phyloP scores from a whole-genome alignment of 1,140 invertebrate species.

The Cydia fagiglandana region DNA sequence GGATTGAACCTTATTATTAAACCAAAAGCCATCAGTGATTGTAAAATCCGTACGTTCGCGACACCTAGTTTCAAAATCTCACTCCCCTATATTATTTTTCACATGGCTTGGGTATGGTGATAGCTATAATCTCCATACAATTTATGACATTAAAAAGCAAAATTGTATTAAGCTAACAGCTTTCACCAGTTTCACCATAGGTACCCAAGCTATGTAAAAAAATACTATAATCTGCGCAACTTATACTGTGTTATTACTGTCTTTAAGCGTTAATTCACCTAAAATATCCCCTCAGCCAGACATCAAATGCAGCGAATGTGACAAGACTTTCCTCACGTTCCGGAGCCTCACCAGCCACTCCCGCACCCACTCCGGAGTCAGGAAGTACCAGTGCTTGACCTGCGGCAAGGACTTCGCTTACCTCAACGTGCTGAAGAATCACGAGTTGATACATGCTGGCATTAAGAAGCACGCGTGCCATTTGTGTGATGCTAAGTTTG shows the following conservation, averaged over 20 bases:
- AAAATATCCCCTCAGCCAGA: constrained; percentile 58
- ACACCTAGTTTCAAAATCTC: too few relatives aligned
- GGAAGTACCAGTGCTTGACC: constrained; percentile 88
- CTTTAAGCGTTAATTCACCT: neutral
- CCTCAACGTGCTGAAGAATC: constrained; percentile 76
- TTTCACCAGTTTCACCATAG: too few relatives aligned
- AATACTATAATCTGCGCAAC: too few relatives aligned
- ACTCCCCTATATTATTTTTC: too few relatives aligned
- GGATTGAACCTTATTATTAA: too few relatives aligned
- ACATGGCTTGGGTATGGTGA: too few relatives aligned
- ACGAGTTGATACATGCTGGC: constrained; percentile 72
- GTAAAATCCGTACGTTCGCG: too few relatives aligned
- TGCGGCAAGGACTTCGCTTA: constrained; percentile 86
- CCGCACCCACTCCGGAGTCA: constrained; percentile 88
- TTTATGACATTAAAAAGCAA: too few relatives aligned
- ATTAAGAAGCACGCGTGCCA: constrained; percentile 74
- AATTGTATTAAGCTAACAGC: too few relatives aligned
- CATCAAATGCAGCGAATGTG: constrained; percentile 73
- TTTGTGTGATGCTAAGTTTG: constrained; percentile 73
- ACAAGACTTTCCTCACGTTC: constrained; percentile 70
- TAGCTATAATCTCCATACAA: too few relatives aligned
- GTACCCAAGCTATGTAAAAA: too few relatives aligned
- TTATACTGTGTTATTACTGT: neutral
- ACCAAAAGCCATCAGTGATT: too few relatives aligned
- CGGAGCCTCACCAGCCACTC: constrained; percentile 82